phyloP scores from a whole-genome alignment of 1,140 invertebrate genomes.

The Brachionus asplanchnoidis region DNA sequence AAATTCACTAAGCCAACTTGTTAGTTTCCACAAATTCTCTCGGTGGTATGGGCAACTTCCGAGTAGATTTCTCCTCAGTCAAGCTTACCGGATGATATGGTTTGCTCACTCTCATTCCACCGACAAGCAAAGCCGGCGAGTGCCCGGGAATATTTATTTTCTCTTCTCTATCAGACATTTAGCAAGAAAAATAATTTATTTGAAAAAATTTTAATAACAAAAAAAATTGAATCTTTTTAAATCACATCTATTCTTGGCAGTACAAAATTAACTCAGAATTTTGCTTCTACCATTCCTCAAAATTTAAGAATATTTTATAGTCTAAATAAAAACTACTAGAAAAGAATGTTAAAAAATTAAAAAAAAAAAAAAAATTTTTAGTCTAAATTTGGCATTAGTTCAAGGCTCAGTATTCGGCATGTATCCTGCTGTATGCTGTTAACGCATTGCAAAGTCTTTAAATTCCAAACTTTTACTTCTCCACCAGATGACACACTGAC shows the following conservation, averaged over 20 bases:
- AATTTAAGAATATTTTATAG: background rate
- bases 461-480: background rate
- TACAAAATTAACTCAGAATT: background rate
- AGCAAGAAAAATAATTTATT: background rate
- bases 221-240: background rate
- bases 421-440: background rate
- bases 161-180: slow-evolving; percentile 20
- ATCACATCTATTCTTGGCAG: background rate
- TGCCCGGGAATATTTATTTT: background rate
- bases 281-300: background rate
- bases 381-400: background rate
- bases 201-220: background rate
- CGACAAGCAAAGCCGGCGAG: background rate
- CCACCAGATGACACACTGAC: background rate
- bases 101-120: background rate
- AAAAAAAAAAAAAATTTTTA: background rate
- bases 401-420: background rate
- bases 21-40: background rate
- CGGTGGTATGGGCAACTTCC: background rate
- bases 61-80: background rate
- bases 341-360: background rate
- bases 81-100: background rate
- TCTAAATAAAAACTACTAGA: no score
- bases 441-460: background rate
- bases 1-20: background rate